phyloP scores from a whole-genome alignment of 1,140 invertebrate species.

The Hyles euphorbiae region DNA sequence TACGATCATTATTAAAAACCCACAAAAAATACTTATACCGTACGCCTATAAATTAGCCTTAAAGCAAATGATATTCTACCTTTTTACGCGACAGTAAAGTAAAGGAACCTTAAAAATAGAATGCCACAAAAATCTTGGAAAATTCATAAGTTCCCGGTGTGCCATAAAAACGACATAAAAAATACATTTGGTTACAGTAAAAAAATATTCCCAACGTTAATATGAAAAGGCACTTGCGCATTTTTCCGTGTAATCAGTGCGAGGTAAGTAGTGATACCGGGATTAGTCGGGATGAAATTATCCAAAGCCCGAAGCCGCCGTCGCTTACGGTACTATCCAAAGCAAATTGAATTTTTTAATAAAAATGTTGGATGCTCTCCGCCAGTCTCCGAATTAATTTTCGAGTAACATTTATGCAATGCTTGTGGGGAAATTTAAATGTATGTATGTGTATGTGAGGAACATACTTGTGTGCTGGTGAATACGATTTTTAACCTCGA shows the following conservation, averaged over 20 bases:
- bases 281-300: slow-evolving; percentile 26
- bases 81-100: slow-evolving; percentile 8
- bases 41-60: no score
- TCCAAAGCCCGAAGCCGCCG: slow-evolving; percentile 4
- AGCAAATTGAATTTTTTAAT: slow-evolving; percentile 17
- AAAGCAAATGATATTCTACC: no score
- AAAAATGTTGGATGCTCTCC: slow-evolving; percentile 5
- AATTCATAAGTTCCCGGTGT: slow-evolving; percentile 9
- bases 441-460: no score
- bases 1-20: no score
- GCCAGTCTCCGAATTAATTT: slow-evolving; percentile 2
- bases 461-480: no score
- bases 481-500: no score
- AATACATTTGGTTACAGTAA: slow-evolving; percentile 10
- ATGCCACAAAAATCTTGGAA: slow-evolving; percentile 7
- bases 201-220: slow-evolving; percentile 9
- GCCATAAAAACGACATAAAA: slow-evolving; percentile 9
- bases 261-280: slow-evolving; percentile 21
- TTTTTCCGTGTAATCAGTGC: slow-evolving; percentile 19
- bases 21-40: no score
- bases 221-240: slow-evolving; percentile 7
- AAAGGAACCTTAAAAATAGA: slow-evolving; percentile 9
- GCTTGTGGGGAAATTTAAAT: no score
- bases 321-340: slow-evolving; percentile 3
- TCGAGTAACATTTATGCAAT: no score